Percentiles rank a stretch among this genome's conserved stretches.
phyloP scores from a whole-genome alignment of 2,888 invertebrate genomes.

The Trachelus stipa region DNA sequence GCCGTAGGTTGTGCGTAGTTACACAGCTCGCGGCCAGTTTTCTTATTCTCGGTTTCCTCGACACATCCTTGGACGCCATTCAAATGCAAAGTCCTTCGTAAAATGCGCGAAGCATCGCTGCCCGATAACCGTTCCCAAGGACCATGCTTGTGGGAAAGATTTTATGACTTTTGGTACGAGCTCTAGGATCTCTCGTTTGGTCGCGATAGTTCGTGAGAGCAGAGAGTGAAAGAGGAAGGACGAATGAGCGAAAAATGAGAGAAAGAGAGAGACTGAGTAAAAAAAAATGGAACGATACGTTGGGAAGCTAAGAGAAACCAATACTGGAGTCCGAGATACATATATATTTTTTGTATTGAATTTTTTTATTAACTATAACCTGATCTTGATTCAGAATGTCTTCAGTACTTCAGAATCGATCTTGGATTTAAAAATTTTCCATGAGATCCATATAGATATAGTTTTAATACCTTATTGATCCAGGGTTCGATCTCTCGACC shows the following conservation, averaged over 20 bases:
- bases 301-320: neutral
- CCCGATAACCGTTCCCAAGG: constrained; percentile 30
- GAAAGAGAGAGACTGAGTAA: constrained; percentile 4
- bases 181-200: constrained; percentile 11
- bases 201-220: neutral
- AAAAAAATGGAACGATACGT: neutral
- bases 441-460: neutral
- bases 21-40: constrained; percentile 1
- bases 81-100: constrained; percentile 39
- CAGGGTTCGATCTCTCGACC: neutral
- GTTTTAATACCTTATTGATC: neutral
- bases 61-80: constrained; percentile 29
- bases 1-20: constrained; percentile 6
- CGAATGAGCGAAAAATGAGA: too few species aligned
- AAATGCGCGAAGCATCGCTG: constrained; percentile 33
- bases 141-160: constrained; percentile 24
- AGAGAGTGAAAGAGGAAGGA: neutral
- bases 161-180: constrained; percentile 33
- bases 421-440: neutral
- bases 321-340: neutral
- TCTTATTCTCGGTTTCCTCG: constrained; percentile 12
- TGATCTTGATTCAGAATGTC: neutral
- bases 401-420: neutral
- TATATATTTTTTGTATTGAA: neutral
- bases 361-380: neutral